Conservation (phyloP, 2,797 vertebrate species). For the Catostomus latipinnis region DNA sequence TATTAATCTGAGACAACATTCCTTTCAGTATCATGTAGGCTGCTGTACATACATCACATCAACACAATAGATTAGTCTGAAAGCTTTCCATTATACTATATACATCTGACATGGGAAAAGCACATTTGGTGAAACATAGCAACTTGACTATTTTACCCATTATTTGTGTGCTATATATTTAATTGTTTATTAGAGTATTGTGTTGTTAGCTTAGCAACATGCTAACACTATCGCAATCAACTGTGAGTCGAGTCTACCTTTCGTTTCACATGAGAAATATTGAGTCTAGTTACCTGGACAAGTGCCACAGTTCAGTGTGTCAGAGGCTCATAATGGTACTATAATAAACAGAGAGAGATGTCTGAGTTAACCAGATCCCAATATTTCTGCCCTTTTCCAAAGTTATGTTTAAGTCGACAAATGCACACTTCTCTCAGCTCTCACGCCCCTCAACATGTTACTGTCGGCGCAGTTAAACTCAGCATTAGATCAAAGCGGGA, state of each 20-base stretch:
- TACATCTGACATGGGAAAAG: conserved; percentile 15
- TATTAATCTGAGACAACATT: conserved; percentile 16
- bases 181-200: no score
- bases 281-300: neutral
- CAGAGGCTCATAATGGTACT: neutral
- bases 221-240: no score
- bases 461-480: conserved; percentile 57
- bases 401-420: neutral
- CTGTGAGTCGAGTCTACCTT: no score
- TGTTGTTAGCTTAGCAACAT: no score
- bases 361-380: neutral
- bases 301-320: neutral
- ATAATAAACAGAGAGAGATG: neutral
- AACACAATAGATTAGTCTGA: conserved; percentile 18
- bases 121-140: neutral
- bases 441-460: conserved; percentile 58
- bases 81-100: neutral
- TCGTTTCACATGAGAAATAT: no score
- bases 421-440: conserved; percentile 7
- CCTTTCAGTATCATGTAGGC: neutral
- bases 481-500: conserved; percentile 71
- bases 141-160: neutral
- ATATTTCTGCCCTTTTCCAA: neutral
- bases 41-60: conserved; percentile 8
- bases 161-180: neutral